phyloP scores from a whole-genome alignment of 2,888 invertebrate species.

The Oasisia sp. region DNA sequence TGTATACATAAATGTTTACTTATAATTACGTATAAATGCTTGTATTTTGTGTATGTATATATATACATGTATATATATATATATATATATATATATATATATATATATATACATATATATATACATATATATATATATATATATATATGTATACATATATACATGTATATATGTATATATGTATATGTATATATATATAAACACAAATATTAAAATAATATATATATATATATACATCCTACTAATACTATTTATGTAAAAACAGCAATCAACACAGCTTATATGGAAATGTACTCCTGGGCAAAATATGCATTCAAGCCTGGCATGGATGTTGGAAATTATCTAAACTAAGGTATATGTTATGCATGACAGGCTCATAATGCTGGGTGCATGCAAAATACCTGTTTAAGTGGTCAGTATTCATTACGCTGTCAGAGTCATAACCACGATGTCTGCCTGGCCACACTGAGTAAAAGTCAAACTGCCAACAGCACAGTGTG shows the following conservation, averaged over 20 bases:
- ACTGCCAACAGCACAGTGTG: background rate
- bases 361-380: background rate
- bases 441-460: background rate
- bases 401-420: background rate
- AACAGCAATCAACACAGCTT: too few relatives aligned
- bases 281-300: too few relatives aligned
- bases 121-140: too few relatives aligned
- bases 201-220: background rate
- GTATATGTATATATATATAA: constrained; percentile 19
- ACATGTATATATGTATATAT: too few relatives aligned
- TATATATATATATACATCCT: constrained; percentile 13
- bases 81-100: constrained; percentile 17
- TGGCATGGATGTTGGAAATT: too few relatives aligned
- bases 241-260: too few relatives aligned
- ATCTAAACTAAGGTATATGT: background rate
- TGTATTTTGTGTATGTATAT: background rate
- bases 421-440: background rate
- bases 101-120: too few relatives aligned
- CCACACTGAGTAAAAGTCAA: background rate
- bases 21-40: background rate
- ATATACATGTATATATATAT: constrained; percentile 8
- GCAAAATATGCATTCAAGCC: too few relatives aligned
- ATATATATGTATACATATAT: too few relatives aligned
- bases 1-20: background rate
- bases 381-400: background rate